Evolutionary conservation across 2,888 invertebrate species (phyloP), one percentile per base, ranked within the genome.

Genomic region (Harpalus rufipes): DNA sequence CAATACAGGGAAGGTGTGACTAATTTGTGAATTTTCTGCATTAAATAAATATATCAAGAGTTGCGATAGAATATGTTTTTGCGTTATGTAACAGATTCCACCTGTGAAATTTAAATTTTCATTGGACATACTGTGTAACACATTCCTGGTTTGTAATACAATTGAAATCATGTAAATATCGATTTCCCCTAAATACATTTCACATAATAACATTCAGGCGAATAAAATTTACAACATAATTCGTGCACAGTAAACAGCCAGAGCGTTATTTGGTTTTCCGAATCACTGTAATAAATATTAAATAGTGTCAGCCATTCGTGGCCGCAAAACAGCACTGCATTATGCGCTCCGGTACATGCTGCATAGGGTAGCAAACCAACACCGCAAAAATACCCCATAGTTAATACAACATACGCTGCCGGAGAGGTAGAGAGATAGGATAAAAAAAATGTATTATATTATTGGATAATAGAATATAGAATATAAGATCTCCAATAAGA

Each of bases 261-360:
- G 32, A 84, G 10, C 78, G 84, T 84, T 84, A 78, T 76, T 84
- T 78, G 76, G 76, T 76, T 72, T 39, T 82, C 78, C 61, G 76
- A 84, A 84, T 84, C 84, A 56, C 63, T 51, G 51, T 78, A 84
- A 84, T 84, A 84, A 84, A 84, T 84, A 84, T 84, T 78, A 84
- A 76, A 84, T 74, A 76, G 59, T 84, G 78, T 78, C 76, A 56
- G 32, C 65, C 74, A 74, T 78, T 56, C 44, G 63, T 61, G 44
- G 65, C 84, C 84, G 78, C 84, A 84, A 78, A 84, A 78, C 51
- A 8, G 41, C 44, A 18, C 59, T 84, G 84, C 84, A 84, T 84
- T 84, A 84, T 78, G 84, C 78, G 78, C 76, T 59, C n/a, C 41
- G 78, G n/a, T 84, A 76, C 78, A 84, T 5, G 32, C 74, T 41